A percentile compares a stretch with the other conserved stretches of the same genome.
Conservation (phyloP, 2,888 invertebrate species). For the Macaria liturata region DNA sequence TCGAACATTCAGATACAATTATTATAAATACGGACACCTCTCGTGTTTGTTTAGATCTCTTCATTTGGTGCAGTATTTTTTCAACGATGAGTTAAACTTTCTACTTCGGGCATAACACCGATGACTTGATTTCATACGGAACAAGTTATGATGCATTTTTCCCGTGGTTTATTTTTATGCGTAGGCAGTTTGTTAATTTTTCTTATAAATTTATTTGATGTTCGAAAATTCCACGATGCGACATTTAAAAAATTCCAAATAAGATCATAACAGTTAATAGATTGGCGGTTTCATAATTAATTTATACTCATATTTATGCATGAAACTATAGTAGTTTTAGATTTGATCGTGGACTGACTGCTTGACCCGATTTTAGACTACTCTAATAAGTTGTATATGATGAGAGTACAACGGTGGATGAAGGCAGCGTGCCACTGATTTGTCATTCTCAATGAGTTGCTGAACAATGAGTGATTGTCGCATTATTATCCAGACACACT, state of each 20-base stretch:
- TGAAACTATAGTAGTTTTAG: too few relatives aligned
- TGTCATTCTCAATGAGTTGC: conserved; percentile 46
- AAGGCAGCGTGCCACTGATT: conserved; percentile 45
- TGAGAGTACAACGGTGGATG: neutral
- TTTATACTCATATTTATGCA: too few relatives aligned
- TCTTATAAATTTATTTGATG: too few relatives aligned
- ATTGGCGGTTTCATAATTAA: too few relatives aligned
- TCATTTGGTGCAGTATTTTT: conserved; percentile 74
- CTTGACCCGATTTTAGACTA: too few relatives aligned
- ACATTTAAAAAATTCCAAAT: too few relatives aligned
- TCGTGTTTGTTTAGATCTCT: conserved; percentile 79
- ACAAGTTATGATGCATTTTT: too few relatives aligned
- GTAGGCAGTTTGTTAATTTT: too few relatives aligned
- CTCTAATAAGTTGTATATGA: neutral
- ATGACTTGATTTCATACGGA: neutral
- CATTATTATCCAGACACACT: conserved; percentile 47
- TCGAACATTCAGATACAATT: conserved; percentile 65
- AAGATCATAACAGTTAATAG: too few relatives aligned
- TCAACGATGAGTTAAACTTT: conserved; percentile 47
- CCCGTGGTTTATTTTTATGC: too few relatives aligned
- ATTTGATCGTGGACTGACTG: too few relatives aligned
- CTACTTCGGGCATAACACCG: conserved; percentile 2
- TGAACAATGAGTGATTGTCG: conserved; percentile 57
- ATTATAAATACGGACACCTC: conserved; percentile 74
- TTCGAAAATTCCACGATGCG: too few relatives aligned